Conservation (phyloP, 2,888 invertebrate species). For the Eilema depressum region DNA sequence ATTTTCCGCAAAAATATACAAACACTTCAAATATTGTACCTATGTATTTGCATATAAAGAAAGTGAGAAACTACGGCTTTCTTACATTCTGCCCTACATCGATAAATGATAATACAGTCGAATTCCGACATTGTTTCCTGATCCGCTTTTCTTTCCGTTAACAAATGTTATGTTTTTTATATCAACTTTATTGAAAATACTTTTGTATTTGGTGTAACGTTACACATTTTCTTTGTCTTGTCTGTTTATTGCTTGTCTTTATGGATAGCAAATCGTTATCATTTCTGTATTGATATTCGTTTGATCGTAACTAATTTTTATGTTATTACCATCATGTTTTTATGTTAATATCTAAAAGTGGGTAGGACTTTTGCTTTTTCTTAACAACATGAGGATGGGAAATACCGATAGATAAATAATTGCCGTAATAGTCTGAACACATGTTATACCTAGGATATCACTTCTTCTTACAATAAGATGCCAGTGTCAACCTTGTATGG, state of each 20-base stretch:
- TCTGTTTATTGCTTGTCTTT: slow-evolving; percentile 35
- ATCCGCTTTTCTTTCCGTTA: slow-evolving; percentile 36
- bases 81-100: slow-evolving; percentile 32
- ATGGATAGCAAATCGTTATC: slow-evolving; percentile 34
- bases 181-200: slow-evolving; percentile 39
- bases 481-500: too few species aligned
- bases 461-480: too few species aligned
- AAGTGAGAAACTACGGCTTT: neutral
- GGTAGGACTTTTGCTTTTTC: neutral
- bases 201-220: slow-evolving; percentile 31
- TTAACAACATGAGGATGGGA: neutral
- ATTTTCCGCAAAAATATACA: neutral
- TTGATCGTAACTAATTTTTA: slow-evolving; percentile 1
- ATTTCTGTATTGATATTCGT: slow-evolving; percentile 13
- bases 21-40: neutral
- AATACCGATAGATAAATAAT: neutral
- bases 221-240: slow-evolving; percentile 35
- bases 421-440: too few species aligned
- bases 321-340: slow-evolving; percentile 4
- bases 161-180: slow-evolving; percentile 45
- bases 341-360: neutral
- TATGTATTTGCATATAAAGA: neutral
- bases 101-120: slow-evolving; percentile 44
- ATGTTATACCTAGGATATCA: too few species aligned
- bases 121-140: slow-evolving; percentile 36